Conservation (phyloP, 1,140 invertebrate species). For the Drosophila kikkawai region DNA sequence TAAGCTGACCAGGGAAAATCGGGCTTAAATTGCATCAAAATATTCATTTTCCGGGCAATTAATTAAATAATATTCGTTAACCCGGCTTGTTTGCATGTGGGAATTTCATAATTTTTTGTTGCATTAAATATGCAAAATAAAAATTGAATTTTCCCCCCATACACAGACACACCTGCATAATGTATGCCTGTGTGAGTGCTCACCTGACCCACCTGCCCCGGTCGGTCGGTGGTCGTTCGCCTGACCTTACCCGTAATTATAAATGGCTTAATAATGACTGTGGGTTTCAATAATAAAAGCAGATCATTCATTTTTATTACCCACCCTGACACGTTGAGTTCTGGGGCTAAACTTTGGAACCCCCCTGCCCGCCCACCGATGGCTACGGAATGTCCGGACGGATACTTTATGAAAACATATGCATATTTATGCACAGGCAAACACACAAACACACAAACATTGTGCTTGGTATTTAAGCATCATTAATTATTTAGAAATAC, state of each 20-base stretch:
- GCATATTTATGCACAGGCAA: conserved; percentile 62
- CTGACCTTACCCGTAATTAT: conserved; percentile 69
- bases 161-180: conserved; percentile 17
- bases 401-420: conserved; percentile 60
- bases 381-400: conserved; percentile 12
- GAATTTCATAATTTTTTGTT: conserved; percentile 50
- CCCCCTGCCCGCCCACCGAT: not conserved
- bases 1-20: conserved; percentile 50
- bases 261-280: conserved; percentile 81
- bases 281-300: conserved; percentile 83
- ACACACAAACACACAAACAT: conserved; percentile 10
- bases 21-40: conserved; percentile 44
- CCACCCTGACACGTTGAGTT: conserved; percentile 61
- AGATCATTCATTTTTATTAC: conserved; percentile 83
- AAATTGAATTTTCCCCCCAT: conserved; percentile 64
- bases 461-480: conserved; percentile 73
- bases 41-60: conserved; percentile 58
- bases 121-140: conserved; percentile 78
- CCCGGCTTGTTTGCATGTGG: conserved; percentile 49
- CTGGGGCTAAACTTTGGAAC: conserved; percentile 41
- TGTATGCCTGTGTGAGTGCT: conserved; percentile 10
- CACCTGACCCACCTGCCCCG: conserved; percentile 39
- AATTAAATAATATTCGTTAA: conserved; percentile 72
- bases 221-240: conserved; percentile 2
- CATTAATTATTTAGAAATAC: conserved; percentile 83